Conservation (phyloP, 2,888 invertebrate species). For the Folsomia candida region DNA sequence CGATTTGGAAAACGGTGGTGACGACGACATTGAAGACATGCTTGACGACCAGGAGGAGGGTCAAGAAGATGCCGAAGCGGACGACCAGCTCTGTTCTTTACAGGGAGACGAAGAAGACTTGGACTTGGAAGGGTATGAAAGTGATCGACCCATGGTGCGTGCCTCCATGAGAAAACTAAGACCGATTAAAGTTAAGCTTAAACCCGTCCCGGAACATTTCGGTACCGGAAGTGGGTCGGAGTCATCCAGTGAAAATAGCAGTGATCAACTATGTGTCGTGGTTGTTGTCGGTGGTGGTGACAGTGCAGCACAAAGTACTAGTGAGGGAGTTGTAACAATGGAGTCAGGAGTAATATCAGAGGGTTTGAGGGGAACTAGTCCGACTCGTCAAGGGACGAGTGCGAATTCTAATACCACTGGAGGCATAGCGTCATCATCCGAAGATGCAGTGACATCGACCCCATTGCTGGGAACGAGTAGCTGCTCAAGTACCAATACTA, state of each 20-base stretch:
- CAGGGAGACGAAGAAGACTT: slow-evolving; percentile 36
- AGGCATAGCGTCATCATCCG: no score
- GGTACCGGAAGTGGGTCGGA: background rate
- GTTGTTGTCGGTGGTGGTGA: background rate
- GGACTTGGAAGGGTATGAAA: slow-evolving; percentile 46
- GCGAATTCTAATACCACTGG: no score
- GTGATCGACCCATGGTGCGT: slow-evolving; percentile 47
- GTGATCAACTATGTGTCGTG: background rate
- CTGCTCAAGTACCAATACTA: no score
- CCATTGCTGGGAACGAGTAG: no score
- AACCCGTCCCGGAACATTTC: background rate
- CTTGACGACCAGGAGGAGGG: slow-evolving; percentile 8
- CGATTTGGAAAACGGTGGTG: slow-evolving; percentile 15
- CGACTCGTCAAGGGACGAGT: no score
- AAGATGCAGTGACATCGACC: no score
- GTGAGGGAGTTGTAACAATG: background rate
- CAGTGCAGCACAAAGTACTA: background rate
- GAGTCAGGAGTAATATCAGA: no score
- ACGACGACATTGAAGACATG: background rate
- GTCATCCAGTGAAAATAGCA: background rate
- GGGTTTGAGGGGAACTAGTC: no score
- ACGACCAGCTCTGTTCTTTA: slow-evolving; percentile 16
- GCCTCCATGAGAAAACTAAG: slow-evolving; percentile 49
- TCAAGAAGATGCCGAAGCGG: slow-evolving; percentile 24
- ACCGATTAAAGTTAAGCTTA: slow-evolving; percentile 36